Base-by-base conservation (phyloP, 1,140 invertebrate species). In the Drosophila punjabiensis region DNA sequence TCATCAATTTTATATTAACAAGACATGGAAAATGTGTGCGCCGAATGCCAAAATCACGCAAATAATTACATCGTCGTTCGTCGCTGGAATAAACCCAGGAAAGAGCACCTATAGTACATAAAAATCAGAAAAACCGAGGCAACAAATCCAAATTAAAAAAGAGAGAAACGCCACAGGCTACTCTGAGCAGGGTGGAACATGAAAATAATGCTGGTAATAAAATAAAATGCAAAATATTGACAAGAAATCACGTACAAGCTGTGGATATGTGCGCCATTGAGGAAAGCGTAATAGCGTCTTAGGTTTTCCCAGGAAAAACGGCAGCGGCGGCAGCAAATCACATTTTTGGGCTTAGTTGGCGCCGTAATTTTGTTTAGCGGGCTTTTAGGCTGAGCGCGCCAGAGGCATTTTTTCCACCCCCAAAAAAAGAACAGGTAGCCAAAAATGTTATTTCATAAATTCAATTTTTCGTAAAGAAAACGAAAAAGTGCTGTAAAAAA, bases 291-390 rank as follows among this genome's bases (percentile, higher is more conserved):
- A 76, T 47, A 75, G 74, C 18, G 45, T 61, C 68, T 52, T 61
- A 41, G 32, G 37, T 53, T 61, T 28, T 58, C 35, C 10, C 16
- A 10, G 37, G 24, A 37, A 60, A 39, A 63, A 24, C 30, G n/a
- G 28, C 16, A 50, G 47, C 53, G 48, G 33, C 41, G 87, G 48
- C 50, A 53, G 33, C 41, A 87, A 81, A 88, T 87, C 80, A 82
- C 62, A 88, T 88, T 88, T 83, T 74, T 52, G 50, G 65, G 84
- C 84, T 87, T 88, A 83, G 80, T 77, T 68, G 84, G 73, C 55
- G 79, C 45, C 53, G 65, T 82, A 80, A 87, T 74, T 83, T 82
- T 79, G 67, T 78, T 88, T 87, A 78, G 73, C 60, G 61, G 33
- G 53, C 77, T 87, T 75, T 87, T 75, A 81, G 73, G 77, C 84